Conservation (phyloP, 2,797 vertebrate genomes). For the Hippoglossus hippoglossus region DNA sequence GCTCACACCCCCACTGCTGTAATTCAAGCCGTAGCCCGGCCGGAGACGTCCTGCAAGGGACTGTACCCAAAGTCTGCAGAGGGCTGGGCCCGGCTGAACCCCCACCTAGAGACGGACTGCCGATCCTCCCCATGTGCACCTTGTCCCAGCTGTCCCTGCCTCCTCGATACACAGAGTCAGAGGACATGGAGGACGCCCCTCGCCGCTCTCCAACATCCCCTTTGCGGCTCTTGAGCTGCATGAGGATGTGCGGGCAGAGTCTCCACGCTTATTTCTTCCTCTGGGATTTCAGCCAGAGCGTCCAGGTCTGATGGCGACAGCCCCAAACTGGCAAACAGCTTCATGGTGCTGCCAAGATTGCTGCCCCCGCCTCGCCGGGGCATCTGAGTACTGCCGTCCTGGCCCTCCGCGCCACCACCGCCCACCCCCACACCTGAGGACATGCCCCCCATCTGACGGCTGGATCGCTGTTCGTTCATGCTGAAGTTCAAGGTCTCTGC, state of each 20-base stretch:
- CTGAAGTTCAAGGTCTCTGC: slow-evolving; percentile 86
- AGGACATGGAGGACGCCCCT: slow-evolving; percentile 64
- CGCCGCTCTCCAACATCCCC: slow-evolving; percentile 67
- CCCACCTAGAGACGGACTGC: slow-evolving; percentile 66
- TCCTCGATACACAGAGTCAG: slow-evolving; percentile 72
- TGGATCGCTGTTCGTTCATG: slow-evolving; percentile 76
- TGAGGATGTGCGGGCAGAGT: slow-evolving; percentile 85
- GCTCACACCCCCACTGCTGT: slow-evolving; percentile 47
- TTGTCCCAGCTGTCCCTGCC: slow-evolving; percentile 77
- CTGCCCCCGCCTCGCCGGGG: slow-evolving; percentile 48
- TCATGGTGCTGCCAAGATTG: slow-evolving; percentile 85
- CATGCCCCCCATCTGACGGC: slow-evolving; percentile 72
- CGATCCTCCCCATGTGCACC: slow-evolving; percentile 66
- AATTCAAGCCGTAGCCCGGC: slow-evolving; percentile 74
- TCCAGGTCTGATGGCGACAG: slow-evolving; percentile 86
- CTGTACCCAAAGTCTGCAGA: slow-evolving; percentile 77
- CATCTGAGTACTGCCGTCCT: slow-evolving; percentile 65
- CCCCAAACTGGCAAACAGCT: slow-evolving; percentile 86
- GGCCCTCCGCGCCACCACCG: slow-evolving; percentile 55
- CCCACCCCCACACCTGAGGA: slow-evolving; percentile 67
- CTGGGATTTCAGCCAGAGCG: slow-evolving; percentile 83
- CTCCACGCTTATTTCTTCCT: slow-evolving; percentile 86
- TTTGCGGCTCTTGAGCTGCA: slow-evolving; percentile 85
- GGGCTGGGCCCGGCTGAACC: slow-evolving; percentile 61
- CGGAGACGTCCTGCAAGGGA: slow-evolving; percentile 72